phyloP scores from a whole-genome alignment of 2,797 vertebrate species.

The Rhynchotus rufescens region DNA sequence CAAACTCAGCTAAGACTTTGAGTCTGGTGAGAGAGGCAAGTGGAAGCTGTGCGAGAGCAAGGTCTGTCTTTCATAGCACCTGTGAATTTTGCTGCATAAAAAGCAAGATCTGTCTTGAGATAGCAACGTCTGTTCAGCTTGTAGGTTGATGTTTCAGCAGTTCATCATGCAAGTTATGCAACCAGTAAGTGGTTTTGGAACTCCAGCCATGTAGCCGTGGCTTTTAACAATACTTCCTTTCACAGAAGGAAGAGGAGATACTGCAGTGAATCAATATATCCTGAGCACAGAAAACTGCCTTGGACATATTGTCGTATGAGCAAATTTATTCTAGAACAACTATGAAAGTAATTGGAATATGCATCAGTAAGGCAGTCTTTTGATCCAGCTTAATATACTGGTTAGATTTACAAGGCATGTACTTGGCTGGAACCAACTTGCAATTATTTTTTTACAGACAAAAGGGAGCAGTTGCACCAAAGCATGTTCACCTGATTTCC shows the following conservation, averaged over 20 bases:
- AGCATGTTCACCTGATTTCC: background rate
- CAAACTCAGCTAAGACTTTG: background rate
- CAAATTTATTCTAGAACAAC: background rate
- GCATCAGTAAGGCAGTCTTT: background rate
- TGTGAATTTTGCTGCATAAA: background rate
- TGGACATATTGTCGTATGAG: background rate
- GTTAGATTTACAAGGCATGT: background rate
- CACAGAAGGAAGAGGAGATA: background rate
- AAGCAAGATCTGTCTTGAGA: background rate
- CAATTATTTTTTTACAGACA: background rate
- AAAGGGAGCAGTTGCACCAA: background rate
- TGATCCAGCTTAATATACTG: fast-evolving
- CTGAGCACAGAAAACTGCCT: background rate
- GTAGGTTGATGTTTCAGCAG: background rate
- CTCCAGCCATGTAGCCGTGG: background rate
- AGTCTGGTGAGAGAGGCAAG: background rate
- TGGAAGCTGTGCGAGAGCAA: background rate
- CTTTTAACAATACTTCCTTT: background rate
- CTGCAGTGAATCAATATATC: background rate
- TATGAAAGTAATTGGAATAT: background rate
- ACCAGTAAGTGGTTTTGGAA: slow-evolving; percentile 6
- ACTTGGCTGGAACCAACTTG: background rate
- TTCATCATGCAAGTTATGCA: background rate
- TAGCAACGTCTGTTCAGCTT: background rate
- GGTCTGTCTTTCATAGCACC: background rate